A percentile compares a stretch with the other conserved stretches of the same genome.
These are phyloP conservation scores for Lomographa bimaculata DNA, from an alignment of 2,888 invertebrate genomes.

Conservation along the genomic window DNA sequence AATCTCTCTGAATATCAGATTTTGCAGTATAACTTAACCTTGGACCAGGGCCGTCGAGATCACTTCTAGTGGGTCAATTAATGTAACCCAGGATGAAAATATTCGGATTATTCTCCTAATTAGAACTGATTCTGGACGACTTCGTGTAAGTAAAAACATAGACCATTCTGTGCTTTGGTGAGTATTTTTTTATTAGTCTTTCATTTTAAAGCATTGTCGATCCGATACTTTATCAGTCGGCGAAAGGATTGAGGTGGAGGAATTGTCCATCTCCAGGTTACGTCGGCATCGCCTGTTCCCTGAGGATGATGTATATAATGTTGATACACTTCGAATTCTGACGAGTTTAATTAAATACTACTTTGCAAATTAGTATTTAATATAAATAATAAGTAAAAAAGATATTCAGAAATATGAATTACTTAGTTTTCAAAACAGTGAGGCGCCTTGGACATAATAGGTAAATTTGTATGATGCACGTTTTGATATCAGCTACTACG, in stretches of 20 bases:
- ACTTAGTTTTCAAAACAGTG: no score
- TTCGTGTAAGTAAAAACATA: conserved; percentile 3
- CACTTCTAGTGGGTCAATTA: not conserved
- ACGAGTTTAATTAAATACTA: no score
- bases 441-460: no score
- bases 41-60: no score
- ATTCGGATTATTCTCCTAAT: not conserved
- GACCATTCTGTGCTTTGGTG: conserved; percentile 1
- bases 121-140: conserved; percentile 1
- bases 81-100: conserved; percentile 1
- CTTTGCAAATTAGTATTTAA: no score
- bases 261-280: conserved; percentile 2
- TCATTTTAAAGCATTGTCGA: conserved; percentile 9
- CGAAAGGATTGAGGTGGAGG: conserved; percentile 4
- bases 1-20: no score
- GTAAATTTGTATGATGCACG: no score
- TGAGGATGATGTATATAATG: conserved; percentile 8
- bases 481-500: not conserved
- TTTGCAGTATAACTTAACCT: no score
- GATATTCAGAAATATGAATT: no score
- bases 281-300: conserved; percentile 7
- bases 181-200: conserved; percentile 1
- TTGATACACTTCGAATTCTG: no score
- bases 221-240: conserved; percentile 4
- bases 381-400: no score